Evolutionary conservation across 92 coral and sea anemone genomes (phyloP).

Genomic region (Palythoa grandis): DNA sequence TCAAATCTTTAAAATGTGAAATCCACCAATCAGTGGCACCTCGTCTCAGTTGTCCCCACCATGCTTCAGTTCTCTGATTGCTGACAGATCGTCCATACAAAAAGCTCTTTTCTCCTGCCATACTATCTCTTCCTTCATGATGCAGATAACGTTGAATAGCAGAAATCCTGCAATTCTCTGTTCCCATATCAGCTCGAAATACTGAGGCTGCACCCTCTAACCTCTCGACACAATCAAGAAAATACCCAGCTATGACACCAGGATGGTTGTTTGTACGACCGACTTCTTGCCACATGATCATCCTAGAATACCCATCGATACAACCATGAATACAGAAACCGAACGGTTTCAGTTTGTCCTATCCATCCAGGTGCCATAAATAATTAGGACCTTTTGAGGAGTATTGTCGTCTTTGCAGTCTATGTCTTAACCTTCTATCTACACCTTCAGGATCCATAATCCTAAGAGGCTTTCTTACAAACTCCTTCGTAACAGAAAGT

Average conservation of each 20-base stretch:
- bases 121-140: slow-evolving; percentile 56
- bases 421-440: slow-evolving; percentile 53
- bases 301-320: slow-evolving; percentile 57
- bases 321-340: slow-evolving; percentile 69
- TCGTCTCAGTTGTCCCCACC: slow-evolving; percentile 68
- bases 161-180: slow-evolving; percentile 58
- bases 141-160: slow-evolving; percentile 63
- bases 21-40: slow-evolving; percentile 69
- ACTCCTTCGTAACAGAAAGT: no score
- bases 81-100: slow-evolving; percentile 62
- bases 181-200: slow-evolving; percentile 61
- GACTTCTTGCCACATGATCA: slow-evolving; percentile 57
- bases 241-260: slow-evolving; percentile 25
- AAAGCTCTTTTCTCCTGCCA: slow-evolving; percentile 58
- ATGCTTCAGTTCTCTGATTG: slow-evolving; percentile 70
- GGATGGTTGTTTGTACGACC: slow-evolving; percentile 12
- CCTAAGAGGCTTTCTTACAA: slow-evolving; percentile 51
- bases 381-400: slow-evolving; percentile 66
- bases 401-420: slow-evolving; percentile 67
- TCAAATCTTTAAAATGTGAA: slow-evolving; percentile 60
- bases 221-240: slow-evolving; percentile 14
- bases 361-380: slow-evolving; percentile 72
- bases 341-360: slow-evolving; percentile 68
- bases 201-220: slow-evolving; percentile 57
- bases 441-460: slow-evolving; percentile 59